Base-by-base conservation (phyloP, 2,888 invertebrate genomes). In the Leucophora obtusa region DNA sequence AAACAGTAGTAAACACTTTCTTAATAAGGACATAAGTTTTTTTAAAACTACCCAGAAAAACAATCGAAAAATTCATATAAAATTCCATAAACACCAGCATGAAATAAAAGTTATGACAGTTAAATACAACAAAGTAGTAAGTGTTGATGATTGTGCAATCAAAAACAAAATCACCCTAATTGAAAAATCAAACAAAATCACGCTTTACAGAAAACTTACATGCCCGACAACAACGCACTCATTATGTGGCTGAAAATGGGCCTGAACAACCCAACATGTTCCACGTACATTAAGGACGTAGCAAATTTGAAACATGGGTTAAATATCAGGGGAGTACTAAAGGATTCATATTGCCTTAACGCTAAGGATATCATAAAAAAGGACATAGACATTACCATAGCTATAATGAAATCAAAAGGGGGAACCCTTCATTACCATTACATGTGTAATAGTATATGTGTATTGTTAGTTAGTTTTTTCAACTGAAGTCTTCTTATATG, bases 291-390 rank as follows among this genome's bases (percentile, higher is more conserved):
- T 24, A 51, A 28, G 47, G 63, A 60, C 60, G 21, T 18, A 17
- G 21, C 54, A 62, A 38, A 28, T 70, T 63, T 35, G 53, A 6
- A 63, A 60, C 66, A 62, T 82, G 69, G 51, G 63, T 81, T 84
- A 87, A 88, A 86, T 87, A 83, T 84, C 84, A 86, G 83, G 89
- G 87, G 89, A 88, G 85, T 84, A 85, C 85, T 86, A 86, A 86
- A 88, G 85, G 86, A 87, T 85, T 85, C 83, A 77, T 82, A 43
- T 77, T 77, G 70, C 73, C 72, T 35, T 56, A 79, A 82, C 72
- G 59, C 28, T 21, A 56, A 72, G 54, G 38, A 72, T 51, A 75
- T 60, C 18, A 59, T 14, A 14, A 59, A 72, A 56, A 71, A 72
- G 33, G 59, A 71, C 71, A 66, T 50, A 77, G 38, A 54, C 59